Evolutionary conservation across 2,113 vertebrate genomes (phyloP).

Genomic region (Amphiprion percula): DNA sequence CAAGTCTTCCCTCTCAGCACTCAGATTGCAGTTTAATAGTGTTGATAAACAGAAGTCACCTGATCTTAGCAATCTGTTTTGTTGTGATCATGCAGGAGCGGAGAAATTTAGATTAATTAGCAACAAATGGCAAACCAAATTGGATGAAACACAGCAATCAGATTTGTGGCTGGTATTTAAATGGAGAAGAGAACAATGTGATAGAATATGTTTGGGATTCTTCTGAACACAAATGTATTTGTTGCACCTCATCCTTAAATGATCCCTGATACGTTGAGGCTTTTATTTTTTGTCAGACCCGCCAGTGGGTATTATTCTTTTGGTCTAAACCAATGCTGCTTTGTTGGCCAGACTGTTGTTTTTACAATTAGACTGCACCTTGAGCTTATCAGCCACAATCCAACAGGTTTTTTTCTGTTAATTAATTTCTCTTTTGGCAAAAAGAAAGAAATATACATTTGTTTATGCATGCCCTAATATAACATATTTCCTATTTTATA

Average conservation of each 20-base stretch:
- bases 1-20: constrained; percentile 19
- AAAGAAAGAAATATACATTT: no score
- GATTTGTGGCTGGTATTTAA: constrained; percentile 46
- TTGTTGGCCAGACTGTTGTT: not conserved
- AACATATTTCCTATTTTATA: no score
- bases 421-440: no score
- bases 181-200: constrained; percentile 33
- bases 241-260: constrained; percentile 43
- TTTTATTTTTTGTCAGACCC: constrained; percentile 4
- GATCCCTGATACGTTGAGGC: not conserved
- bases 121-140: constrained; percentile 64
- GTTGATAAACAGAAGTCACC: constrained; percentile 61
- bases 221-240: constrained; percentile 40
- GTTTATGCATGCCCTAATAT: no score
- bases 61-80: constrained; percentile 61
- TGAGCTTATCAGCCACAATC: not conserved
- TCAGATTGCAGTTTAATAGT: constrained; percentile 34
- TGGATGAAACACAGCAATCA: constrained; percentile 47
- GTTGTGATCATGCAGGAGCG: constrained; percentile 57
- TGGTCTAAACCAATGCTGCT: constrained; percentile 2
- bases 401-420: not conserved
- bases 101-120: constrained; percentile 67
- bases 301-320: constrained; percentile 24
- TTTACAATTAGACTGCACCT: not conserved
- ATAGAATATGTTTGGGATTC: constrained; percentile 36